Base-by-base conservation (phyloP, 2,113 vertebrate genomes). In the Rhinogobius similis region DNA sequence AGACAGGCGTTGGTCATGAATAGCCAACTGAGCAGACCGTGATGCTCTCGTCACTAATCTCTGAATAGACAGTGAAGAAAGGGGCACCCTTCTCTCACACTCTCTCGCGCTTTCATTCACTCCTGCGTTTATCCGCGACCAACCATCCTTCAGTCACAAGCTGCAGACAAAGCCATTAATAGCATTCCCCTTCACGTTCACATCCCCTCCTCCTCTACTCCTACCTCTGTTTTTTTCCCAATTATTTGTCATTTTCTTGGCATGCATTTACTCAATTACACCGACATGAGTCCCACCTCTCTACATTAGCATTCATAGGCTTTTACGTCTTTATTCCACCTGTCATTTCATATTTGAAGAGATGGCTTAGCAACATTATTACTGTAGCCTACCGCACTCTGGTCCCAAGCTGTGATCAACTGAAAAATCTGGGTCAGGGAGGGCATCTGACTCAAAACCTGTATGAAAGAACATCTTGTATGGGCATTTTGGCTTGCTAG, bases 81-180 rank as follows among this genome's bases (percentile, higher is more conserved):
- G 83, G 81, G 85, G 82, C 87, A 87, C 77, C 83, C 72, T 83
- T 86, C 88, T 88, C 87, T 86, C 85, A 85, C 87, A 88, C 82
- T 78, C 84, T 85, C 76, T 79, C 38, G 29, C 59, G 64, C 74
- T 79, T 88, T 90, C 82, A 84, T 79, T 80, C 73, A 82, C 84
- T 87, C 88, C 86, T 86, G 78, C 58, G 53, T 83, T 90, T 86
- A 85, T 90, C 82, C 86, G 70, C 86, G 88, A 85, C 89, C 87
- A 69, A 69, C 84, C 65, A 62, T 81, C 75, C 72, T 75, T 89
- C 77, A 87, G 82, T 87, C 43, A 14, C 81, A 73, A 82, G 77
- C 80, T 80, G 66, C 63, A 67, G 70, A 87, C 81, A 84, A 84
- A 89, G 88, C 83, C 61, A 27, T 82, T 88, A 87, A 89, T 89